These are phyloP conservation scores for Hycleus cichorii DNA, from an alignment of 1,140 invertebrate species.

Conservation along the genomic window DNA sequence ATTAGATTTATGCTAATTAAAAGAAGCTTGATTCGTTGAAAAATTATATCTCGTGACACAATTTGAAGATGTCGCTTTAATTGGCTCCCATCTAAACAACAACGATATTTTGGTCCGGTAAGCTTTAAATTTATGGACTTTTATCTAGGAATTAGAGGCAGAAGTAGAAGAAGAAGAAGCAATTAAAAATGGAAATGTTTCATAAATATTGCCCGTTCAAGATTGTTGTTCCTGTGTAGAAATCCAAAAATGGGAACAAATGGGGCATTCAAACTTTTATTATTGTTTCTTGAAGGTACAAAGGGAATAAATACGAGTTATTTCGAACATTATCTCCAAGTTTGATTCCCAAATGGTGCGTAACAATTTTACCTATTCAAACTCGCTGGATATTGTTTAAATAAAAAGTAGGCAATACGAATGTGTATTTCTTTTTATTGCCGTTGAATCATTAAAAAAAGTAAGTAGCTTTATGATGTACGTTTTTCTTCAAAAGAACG, in stretches of 20 bases:
- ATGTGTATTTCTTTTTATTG: too few species aligned
- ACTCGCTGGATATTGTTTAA: slow-evolving; percentile 9
- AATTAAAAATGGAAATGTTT: background rate
- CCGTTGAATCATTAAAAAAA: too few species aligned
- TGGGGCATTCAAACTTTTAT: slow-evolving; percentile 1
- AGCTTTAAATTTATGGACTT: background rate
- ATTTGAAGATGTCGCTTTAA: too few species aligned
- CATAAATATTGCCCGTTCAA: background rate
- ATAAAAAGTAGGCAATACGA: background rate
- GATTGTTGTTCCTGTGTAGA: background rate
- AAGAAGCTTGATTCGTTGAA: too few species aligned
- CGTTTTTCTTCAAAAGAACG: too few species aligned
- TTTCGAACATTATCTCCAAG: slow-evolving; percentile 5
- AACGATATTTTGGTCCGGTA: too few species aligned
- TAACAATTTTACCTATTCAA: slow-evolving; percentile 10
- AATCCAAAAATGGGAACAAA: background rate
- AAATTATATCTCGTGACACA: too few species aligned
- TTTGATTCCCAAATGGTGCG: slow-evolving; percentile 15
- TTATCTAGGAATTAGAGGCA: background rate
- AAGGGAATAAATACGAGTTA: slow-evolving; percentile 3
- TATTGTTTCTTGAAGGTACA: slow-evolving; percentile 5
- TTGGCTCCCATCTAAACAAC: too few species aligned
- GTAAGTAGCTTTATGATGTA: too few species aligned
- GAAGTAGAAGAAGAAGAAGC: slow-evolving; percentile 5
- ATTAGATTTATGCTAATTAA: too few species aligned